Evolutionary conservation across 2,113 vertebrate species (phyloP).

Genomic region (Nannobrachium achirus): DNA sequence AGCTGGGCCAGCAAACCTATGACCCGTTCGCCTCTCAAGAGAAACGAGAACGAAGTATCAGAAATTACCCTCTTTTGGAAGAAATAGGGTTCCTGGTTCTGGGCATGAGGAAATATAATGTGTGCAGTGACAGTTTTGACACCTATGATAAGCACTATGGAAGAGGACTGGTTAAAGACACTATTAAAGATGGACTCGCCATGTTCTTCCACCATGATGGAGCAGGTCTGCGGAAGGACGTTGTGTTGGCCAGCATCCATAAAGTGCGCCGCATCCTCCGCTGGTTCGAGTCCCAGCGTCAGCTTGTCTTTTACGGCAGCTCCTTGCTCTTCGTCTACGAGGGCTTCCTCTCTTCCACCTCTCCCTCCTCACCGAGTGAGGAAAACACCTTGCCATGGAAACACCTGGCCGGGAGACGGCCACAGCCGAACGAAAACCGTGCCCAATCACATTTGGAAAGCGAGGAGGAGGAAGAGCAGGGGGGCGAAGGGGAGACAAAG

Average conservation of each 20-base stretch:
- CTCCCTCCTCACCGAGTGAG: conserved; percentile 55
- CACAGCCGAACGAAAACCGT: conserved; percentile 85
- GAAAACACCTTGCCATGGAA: conserved; percentile 84
- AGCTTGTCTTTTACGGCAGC: conserved; percentile 94
- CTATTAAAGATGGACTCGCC: conserved; percentile 90
- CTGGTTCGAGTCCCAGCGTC: conserved; percentile 93
- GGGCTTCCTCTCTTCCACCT: conserved; percentile 76
- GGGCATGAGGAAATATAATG: conserved; percentile 97
- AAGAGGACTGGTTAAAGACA: conserved; percentile 89
- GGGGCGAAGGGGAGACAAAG: conserved; percentile 37
- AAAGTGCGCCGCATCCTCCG: conserved; percentile 88
- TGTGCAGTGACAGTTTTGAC: conserved; percentile 88
- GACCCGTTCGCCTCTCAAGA: conserved; percentile 94
- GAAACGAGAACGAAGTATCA: conserved; percentile 95
- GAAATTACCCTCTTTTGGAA: conserved; percentile 97
- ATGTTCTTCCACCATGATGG: conserved; percentile 95
- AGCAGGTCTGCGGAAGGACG: conserved; percentile 87
- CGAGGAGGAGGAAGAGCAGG: conserved; percentile 67
- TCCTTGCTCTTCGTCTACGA: conserved; percentile 97
- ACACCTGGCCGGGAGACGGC: conserved; percentile 59
- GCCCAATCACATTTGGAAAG: conserved; percentile 81
- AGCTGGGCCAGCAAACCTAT: conserved; percentile 95
- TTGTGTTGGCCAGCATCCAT: conserved; percentile 85
- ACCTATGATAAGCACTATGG: conserved; percentile 95
- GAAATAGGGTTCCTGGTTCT: conserved; percentile 97